Base-by-base conservation (phyloP, 2,888 invertebrate genomes). In the Synergus gifuensis region DNA sequence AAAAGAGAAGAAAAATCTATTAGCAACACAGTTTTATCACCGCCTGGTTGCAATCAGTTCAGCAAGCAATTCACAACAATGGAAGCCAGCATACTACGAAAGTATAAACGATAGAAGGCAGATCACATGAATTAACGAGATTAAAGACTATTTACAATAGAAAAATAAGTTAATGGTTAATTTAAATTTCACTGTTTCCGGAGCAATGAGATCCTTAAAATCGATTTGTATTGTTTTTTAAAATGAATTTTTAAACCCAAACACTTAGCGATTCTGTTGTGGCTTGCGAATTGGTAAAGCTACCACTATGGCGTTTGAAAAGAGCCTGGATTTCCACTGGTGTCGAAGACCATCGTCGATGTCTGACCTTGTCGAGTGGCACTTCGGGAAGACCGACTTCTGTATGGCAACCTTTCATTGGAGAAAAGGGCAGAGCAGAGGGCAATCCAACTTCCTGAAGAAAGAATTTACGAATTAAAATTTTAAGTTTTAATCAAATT, bases 401-500 rank as follows among this genome's bases (percentile, higher is more conserved):
- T 12, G 90, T 88, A 81, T 92, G 92, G 81, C 88, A 91, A 22
- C 89, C 90, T 78, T 90, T 92, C 7, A 90, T 84, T 0, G 90
- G 88, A 4, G 87, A 88, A 42, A 64, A 77, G 8, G 77, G 73
- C 16, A 54, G 54, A 9, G 73, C 46, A 4, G 79, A 76, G 0
- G 96, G 96, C 87, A 96, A 93, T 14, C 96, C 96, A 69, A 96
- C 95, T 89, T 97, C 97, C 92, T 97, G 96, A 14, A 78, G 54
- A 42, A 49, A 28, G 0, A 63, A 44, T 63, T 62, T 2, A 16
- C 40, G 22, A 44, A 54, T n/a, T 54, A 42, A 16, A n/a, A 11
- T 66, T 7, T 11, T n/a, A 66, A 12, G 18, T 64, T 8, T n/a
- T 40, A n/a, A 0, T 40, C n/a, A 40, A 40, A 64, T 28, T 11